Evolutionary conservation across 2,888 invertebrate genomes (phyloP), one percentile per base, ranked within the genome.

Genomic region (Athrips mouffetella): DNA sequence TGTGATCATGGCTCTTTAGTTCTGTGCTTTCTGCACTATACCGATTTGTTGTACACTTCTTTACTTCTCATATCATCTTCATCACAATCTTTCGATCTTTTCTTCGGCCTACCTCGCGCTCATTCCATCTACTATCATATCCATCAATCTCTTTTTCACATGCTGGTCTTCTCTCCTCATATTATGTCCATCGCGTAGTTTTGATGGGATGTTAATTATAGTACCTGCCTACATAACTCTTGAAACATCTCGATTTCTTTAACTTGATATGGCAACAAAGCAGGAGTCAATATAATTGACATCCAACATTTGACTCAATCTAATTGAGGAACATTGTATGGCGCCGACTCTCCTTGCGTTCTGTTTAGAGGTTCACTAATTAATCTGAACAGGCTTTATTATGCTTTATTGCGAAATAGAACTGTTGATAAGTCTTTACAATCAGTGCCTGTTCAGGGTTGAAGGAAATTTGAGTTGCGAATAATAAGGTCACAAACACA

Each of bases 391-490:
- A 25, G 15, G 25, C 13, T 40, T 13, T 13, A 40, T 40, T 40
- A 25, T 40, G 11, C 11, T 40, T 15, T 13, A 25, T n/a, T 31
- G n/a, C 15, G 25, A 40, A 5, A 40, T 13, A 21, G 21, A n/a
- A 21, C 21, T 21, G n/a, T 21, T 13, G 20, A 21, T 35, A n/a
- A 15, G 18, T n/a, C 37, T 21, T 37, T 21, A 20, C 18, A 37
- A 41, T 41, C 41, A 27, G 41, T 3, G 41, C 41, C 23, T 23
- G 15, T 15, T 25, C 25, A 23, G 41, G 27, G 40, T 25, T 23
- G 3, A 33, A 33, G 33, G 33, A 16, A 16, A 16, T 33, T 8
- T 33, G 33, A 16, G 1, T 11, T 33, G 33, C 16, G 33, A 8
- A 3, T 8, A n/a, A n/a, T n/a, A n/a, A n/a, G n/a, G n/a, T n/a